phyloP scores from a whole-genome alignment of 2,797 vertebrate genomes.

The Antrozous pallidus region DNA sequence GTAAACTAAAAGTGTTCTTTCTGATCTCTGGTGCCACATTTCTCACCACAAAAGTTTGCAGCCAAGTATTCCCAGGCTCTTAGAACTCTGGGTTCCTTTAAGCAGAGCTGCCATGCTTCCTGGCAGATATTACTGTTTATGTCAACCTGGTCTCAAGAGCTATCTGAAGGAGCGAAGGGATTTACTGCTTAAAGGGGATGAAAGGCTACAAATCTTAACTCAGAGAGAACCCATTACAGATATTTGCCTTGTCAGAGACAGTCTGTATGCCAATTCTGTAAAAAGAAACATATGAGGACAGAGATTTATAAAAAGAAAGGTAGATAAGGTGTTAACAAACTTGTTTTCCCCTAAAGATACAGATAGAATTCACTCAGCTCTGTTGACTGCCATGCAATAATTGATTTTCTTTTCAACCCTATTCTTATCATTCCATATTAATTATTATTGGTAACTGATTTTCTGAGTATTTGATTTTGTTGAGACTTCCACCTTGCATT shows the following conservation, averaged over 20 bases:
- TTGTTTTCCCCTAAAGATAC: conserved; percentile 39
- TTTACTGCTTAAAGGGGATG: conserved; percentile 73
- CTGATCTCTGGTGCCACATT: conserved; percentile 55
- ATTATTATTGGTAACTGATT: neutral
- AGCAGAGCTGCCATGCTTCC: conserved; percentile 48
- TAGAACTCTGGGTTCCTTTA: neutral
- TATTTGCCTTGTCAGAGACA: conserved; percentile 54
- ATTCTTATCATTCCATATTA: neutral
- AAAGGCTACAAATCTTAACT: conserved; percentile 64
- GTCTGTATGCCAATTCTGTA: conserved; percentile 29
- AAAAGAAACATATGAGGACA: conserved; percentile 46
- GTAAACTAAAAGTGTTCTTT: conserved; percentile 40
- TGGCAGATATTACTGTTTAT: conserved; percentile 68
- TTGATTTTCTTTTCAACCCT: neutral
- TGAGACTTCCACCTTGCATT: neutral
- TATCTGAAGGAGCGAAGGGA: conserved; percentile 69
- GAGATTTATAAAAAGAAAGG: conserved; percentile 49
- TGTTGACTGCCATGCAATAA: neutral
- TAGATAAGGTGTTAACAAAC: neutral
- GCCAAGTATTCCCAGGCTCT: conserved; percentile 44
- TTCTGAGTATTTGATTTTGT: neutral
- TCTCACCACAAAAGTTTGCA: conserved; percentile 50
- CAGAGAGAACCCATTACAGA: conserved; percentile 61
- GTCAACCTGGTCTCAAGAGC: conserved; percentile 68
- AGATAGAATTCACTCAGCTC: neutral